phyloP scores from a whole-genome alignment of 2,888 invertebrate genomes.

The Cerastis rubricosa region DNA sequence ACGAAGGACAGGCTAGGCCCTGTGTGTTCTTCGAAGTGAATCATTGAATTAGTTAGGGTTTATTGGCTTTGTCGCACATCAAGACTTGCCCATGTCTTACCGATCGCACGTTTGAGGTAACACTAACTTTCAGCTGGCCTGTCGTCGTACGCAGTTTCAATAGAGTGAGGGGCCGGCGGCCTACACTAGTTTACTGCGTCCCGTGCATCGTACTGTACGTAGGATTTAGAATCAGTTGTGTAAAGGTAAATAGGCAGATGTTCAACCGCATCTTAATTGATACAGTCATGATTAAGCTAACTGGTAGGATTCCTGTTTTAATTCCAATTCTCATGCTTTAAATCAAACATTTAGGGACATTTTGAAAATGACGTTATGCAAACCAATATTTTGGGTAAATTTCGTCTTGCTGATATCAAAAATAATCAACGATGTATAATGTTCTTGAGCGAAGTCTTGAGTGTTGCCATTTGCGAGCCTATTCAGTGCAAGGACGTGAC shows the following conservation, averaged over 20 bases:
- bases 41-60: constrained; percentile 35
- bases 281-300: not conserved
- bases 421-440: not conserved
- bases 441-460: constrained; percentile 26
- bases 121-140: not conserved
- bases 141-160: not conserved
- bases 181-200: not conserved
- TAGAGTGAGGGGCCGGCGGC: not conserved
- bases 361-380: not conserved
- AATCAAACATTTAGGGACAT: not conserved
- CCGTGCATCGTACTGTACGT: not conserved
- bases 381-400: not conserved
- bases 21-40: constrained; percentile 37
- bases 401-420: not conserved
- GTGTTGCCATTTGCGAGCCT: constrained; percentile 11
- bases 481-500: constrained; percentile 28
- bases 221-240: constrained; percentile 7
- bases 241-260: not conserved
- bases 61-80: constrained; percentile 32
- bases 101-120: not conserved
- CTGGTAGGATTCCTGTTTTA: not conserved
- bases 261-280: constrained; percentile 2
- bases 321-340: not conserved
- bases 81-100: not conserved
- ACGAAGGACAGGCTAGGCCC: constrained; percentile 50